These are phyloP conservation scores for Gnathonemus echidnorhynchus DNA, from an alignment of 2,113 vertebrate species.

Conservation along the genomic window DNA sequence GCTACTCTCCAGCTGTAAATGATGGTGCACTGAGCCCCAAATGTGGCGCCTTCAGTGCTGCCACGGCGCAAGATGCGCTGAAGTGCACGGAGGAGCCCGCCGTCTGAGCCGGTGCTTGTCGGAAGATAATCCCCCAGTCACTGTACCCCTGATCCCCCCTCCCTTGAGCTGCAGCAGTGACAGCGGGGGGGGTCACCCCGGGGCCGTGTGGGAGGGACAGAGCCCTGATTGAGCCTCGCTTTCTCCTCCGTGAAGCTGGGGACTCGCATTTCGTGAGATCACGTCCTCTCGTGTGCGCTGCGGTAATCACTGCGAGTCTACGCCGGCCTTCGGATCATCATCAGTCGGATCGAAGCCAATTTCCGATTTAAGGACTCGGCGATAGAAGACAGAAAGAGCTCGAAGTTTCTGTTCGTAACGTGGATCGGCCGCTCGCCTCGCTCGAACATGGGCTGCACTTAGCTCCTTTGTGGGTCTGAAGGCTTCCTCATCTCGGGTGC, in stretches of 20 bases:
- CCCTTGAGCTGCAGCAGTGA: neutral
- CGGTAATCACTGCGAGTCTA: constrained; percentile 28
- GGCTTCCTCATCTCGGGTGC: constrained; percentile 8
- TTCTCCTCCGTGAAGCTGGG: constrained; percentile 12
- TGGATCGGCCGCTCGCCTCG: neutral
- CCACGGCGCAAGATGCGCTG: neutral
- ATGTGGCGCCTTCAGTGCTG: neutral
- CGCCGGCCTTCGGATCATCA: constrained; percentile 5
- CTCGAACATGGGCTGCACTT: constrained; percentile 27
- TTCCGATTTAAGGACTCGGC: constrained; percentile 13
- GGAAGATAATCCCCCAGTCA: neutral
- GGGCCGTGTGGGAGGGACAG: constrained; percentile 31
- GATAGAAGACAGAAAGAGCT: neutral
- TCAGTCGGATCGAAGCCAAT: constrained; percentile 20
- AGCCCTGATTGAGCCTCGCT: constrained; percentile 8
- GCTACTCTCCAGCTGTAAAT: neutral
- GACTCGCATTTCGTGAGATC: constrained; percentile 27
- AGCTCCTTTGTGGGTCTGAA: constrained; percentile 26
- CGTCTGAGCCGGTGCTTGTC: neutral
- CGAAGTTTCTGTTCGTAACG: neutral
- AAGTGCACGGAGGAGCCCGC: neutral
- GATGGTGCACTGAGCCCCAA: neutral
- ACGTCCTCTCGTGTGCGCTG: constrained; percentile 30
- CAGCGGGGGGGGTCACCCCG: neutral
- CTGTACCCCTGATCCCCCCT: neutral